These are phyloP conservation scores for Chromoteleia sp. DNA, from an alignment of 2,888 invertebrate species.

Conservation along the genomic window DNA sequence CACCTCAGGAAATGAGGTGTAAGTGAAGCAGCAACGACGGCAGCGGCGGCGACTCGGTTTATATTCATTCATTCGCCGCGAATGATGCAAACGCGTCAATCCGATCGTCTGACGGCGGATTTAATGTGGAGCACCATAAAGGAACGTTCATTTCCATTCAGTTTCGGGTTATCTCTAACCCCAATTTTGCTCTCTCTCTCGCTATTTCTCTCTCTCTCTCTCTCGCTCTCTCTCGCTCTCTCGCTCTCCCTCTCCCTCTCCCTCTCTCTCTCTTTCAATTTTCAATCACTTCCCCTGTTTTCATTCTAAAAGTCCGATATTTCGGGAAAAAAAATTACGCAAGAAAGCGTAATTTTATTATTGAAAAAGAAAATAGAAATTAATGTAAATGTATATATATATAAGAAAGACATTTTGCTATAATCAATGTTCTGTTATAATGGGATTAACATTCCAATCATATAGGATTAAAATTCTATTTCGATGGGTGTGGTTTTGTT, in stretches of 20 bases:
- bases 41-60: slow-evolving; percentile 33
- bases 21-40: too few relatives aligned
- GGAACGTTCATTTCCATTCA: slow-evolving; percentile 41
- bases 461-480: too few relatives aligned
- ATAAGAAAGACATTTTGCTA: too few relatives aligned
- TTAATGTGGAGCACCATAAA: slow-evolving; percentile 38
- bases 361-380: too few relatives aligned
- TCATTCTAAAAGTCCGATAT: too few relatives aligned
- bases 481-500: too few relatives aligned
- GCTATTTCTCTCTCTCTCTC: slow-evolving; percentile 4
- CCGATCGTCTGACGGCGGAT: slow-evolving; percentile 56
- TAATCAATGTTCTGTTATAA: too few relatives aligned
- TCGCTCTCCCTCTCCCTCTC: background rate
- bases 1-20: slow-evolving; percentile 58
- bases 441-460: too few relatives aligned
- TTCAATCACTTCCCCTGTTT: too few relatives aligned
- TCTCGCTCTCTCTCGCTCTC: slow-evolving; percentile 1
- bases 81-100: slow-evolving; percentile 60
- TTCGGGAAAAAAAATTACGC: too few relatives aligned
- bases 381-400: too few relatives aligned
- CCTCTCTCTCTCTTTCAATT: background rate
- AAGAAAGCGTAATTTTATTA: too few relatives aligned
- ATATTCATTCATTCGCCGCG: slow-evolving; percentile 47
- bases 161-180: slow-evolving; percentile 15
- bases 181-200: slow-evolving; percentile 30